phyloP scores from a whole-genome alignment of 1,140 invertebrate species.

The Hermetia illucens region DNA sequence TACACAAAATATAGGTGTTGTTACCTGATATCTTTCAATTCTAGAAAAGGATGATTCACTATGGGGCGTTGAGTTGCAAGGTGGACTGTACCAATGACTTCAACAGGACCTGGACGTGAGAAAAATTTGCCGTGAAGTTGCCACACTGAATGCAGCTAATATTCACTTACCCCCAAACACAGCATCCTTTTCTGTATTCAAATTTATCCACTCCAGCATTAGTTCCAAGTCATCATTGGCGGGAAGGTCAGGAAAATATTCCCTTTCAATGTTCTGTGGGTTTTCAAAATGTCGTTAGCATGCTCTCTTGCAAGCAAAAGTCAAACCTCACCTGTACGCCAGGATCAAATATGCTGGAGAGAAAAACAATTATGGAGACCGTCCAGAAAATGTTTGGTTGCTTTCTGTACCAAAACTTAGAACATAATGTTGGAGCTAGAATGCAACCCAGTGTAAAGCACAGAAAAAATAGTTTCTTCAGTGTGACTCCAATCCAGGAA shows the following conservation, averaged over 20 bases:
- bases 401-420: conserved; percentile 25
- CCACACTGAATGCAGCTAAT: too few species aligned
- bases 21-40: conserved; percentile 26
- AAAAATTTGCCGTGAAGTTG: too few species aligned
- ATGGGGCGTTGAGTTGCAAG: conserved; percentile 25
- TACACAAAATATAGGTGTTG: neutral
- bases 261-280: conserved; percentile 23
- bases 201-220: conserved; percentile 27
- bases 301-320: neutral
- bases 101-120: conserved; percentile 18
- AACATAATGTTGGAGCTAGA: conserved; percentile 24
- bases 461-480: conserved; percentile 26
- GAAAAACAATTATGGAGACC: conserved; percentile 23
- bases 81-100: conserved; percentile 26
- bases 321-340: conserved; percentile 18
- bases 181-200: conserved; percentile 26
- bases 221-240: conserved; percentile 18
- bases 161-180: conserved; percentile 17
- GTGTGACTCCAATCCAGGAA: conserved; percentile 17
- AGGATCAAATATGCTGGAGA: conserved; percentile 25
- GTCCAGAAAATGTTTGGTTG: conserved; percentile 27
- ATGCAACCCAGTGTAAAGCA: conserved; percentile 28
- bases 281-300: neutral
- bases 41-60: conserved; percentile 26
- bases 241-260: conserved; percentile 16